A percentile compares a stretch with the other conserved stretches of the same genome.
Evolutionary conservation across 2,888 invertebrate species (phyloP).

Genomic region (Theretra japonica): DNA sequence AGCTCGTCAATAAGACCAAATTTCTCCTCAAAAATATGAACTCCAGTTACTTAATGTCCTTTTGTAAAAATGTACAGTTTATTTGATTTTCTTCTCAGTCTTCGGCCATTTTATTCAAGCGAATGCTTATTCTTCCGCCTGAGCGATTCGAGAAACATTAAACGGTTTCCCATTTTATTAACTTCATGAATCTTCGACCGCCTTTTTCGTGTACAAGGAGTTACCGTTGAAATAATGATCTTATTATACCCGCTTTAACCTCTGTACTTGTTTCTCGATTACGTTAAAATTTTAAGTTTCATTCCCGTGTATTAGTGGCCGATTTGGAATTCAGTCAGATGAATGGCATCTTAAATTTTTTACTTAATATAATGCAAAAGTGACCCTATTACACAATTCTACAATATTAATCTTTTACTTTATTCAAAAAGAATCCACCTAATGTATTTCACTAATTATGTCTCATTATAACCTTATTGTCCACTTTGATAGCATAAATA

Average conservation of each 20-base stretch:
- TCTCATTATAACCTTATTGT: no score
- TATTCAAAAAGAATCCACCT: no score
- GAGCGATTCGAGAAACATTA: slow-evolving; percentile 24
- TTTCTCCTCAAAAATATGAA: no score
- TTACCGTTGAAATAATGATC: slow-evolving; percentile 30
- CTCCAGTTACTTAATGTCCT: no score
- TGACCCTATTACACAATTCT: no score
- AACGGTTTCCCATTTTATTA: slow-evolving; percentile 32
- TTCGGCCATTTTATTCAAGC: slow-evolving; percentile 19
- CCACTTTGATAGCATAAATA: no score
- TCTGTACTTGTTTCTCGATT: slow-evolving; percentile 1
- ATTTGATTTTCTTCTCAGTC: not conserved
- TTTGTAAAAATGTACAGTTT: not conserved
- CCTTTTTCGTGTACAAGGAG: slow-evolving; percentile 32
- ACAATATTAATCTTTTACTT: no score
- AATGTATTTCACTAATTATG: no score
- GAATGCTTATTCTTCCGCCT: not conserved
- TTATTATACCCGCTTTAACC: slow-evolving; percentile 25
- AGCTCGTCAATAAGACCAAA: no score
- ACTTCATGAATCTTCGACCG: slow-evolving; percentile 30
- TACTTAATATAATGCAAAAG: no score
- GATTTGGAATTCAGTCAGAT: no score
- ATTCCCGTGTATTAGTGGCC: not conserved
- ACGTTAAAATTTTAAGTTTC: not conserved
- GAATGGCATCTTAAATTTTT: no score